Evolutionary conservation across 2,113 vertebrate genomes (phyloP).

Genomic region (Crotalus horridus): DNA sequence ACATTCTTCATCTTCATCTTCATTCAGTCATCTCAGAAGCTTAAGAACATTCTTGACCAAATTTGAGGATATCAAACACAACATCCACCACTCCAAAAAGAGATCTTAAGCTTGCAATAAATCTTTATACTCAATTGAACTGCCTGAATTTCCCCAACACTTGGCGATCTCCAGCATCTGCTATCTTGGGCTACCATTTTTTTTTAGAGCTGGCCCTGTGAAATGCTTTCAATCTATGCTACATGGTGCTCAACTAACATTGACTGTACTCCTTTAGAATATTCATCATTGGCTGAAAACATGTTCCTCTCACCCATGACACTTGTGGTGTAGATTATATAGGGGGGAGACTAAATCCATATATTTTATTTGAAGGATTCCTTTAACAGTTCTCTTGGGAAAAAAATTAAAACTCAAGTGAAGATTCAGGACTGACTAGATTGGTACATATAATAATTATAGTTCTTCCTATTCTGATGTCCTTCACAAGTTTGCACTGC

Average conservation of each 20-base stretch:
- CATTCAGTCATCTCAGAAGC: neutral
- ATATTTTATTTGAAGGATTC: neutral
- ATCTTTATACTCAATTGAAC: neutral
- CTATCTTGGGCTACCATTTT: neutral
- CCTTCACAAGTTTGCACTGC: neutral
- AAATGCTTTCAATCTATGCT: neutral
- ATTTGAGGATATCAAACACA: neutral
- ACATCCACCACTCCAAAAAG: neutral
- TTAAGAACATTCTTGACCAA: neutral
- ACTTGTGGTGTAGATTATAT: neutral
- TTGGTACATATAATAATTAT: neutral
- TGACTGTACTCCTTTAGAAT: neutral
- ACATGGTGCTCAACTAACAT: neutral
- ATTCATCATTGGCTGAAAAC: neutral
- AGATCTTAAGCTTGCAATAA: neutral
- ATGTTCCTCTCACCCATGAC: neutral
- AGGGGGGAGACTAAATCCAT: neutral
- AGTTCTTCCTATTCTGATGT: neutral
- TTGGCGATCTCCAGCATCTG: neutral
- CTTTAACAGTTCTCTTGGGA: neutral
- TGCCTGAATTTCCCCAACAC: neutral
- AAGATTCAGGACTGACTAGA: neutral
- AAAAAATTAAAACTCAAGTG: neutral
- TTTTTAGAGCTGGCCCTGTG: neutral
- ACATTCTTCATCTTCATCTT: neutral